Evolutionary conservation across 2,888 invertebrate genomes (phyloP).

Genomic region (Pachymerium ferrugineum): DNA sequence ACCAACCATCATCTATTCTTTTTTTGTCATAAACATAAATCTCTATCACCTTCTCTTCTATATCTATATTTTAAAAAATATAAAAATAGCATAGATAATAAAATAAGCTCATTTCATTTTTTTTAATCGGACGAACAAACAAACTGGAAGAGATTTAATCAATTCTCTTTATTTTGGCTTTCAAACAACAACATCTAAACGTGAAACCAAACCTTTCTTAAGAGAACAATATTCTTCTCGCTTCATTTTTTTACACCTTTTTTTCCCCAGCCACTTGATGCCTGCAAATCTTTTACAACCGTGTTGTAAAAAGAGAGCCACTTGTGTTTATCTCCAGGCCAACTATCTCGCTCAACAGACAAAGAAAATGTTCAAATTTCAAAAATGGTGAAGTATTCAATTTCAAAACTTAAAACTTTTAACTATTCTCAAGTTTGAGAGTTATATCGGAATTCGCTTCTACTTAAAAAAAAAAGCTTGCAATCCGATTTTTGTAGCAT

Average conservation of each 20-base stretch:
- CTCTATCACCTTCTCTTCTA: neutral
- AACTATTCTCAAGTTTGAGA: constrained; percentile 18
- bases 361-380: neutral
- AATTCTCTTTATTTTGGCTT: constrained; percentile 11
- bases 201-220: constrained; percentile 1
- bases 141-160: neutral
- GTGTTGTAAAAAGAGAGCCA: constrained; percentile 18
- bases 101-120: no score
- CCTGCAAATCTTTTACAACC: constrained; percentile 21
- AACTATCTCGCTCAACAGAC: constrained; percentile 3
- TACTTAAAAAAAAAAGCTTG: no score
- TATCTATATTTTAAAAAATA: neutral
- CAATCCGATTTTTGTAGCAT: no score
- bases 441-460: no score
- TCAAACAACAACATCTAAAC: neutral
- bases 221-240: neutral
- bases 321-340: constrained; percentile 17
- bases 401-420: constrained; percentile 14
- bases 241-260: neutral
- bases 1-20: neutral
- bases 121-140: neutral
- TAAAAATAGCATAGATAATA: no score
- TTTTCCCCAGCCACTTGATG: constrained; percentile 8
- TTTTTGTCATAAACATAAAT: no score
- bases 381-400: constrained; percentile 9